These are phyloP conservation scores for Phyllostomus hastatus DNA, from an alignment of 2,113 vertebrate genomes.

Conservation along the genomic window DNA sequence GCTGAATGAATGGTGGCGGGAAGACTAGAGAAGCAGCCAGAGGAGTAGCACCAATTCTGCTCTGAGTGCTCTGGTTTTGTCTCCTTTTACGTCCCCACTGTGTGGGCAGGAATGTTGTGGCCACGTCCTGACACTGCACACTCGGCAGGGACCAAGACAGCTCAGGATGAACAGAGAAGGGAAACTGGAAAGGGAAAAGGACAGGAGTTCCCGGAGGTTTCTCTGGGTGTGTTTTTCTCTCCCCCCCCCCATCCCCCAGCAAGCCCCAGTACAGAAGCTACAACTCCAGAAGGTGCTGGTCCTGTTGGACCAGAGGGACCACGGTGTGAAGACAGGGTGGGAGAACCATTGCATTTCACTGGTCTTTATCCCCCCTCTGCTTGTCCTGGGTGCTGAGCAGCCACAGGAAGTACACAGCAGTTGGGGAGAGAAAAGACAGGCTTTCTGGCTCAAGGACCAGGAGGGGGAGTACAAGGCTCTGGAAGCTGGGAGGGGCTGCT, in stretches of 20 bases:
- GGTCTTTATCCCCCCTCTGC: neutral
- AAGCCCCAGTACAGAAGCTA: neutral
- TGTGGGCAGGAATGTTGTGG: neutral
- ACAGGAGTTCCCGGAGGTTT: neutral
- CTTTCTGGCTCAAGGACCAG: neutral
- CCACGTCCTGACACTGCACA: neutral
- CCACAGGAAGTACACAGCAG: neutral
- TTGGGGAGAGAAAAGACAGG: neutral
- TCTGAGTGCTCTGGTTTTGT: neutral
- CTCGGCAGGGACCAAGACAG: too few species aligned
- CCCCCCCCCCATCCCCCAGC: neutral
- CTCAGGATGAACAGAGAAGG: neutral
- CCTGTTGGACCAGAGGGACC: too few species aligned
- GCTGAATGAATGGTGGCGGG: too few species aligned
- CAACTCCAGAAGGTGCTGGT: neutral
- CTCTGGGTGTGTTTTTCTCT: neutral
- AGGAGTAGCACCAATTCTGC: fast-evolving
- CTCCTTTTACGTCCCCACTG: neutral
- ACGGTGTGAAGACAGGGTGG: too few species aligned
- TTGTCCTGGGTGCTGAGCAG: neutral
- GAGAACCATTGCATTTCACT: too few species aligned
- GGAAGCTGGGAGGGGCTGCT: neutral
- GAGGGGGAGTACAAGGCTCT: neutral
- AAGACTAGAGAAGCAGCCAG: neutral
- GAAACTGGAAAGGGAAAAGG: neutral